phyloP scores from a whole-genome alignment of 2,797 vertebrate genomes.

The Tauraco hartlaubi region DNA sequence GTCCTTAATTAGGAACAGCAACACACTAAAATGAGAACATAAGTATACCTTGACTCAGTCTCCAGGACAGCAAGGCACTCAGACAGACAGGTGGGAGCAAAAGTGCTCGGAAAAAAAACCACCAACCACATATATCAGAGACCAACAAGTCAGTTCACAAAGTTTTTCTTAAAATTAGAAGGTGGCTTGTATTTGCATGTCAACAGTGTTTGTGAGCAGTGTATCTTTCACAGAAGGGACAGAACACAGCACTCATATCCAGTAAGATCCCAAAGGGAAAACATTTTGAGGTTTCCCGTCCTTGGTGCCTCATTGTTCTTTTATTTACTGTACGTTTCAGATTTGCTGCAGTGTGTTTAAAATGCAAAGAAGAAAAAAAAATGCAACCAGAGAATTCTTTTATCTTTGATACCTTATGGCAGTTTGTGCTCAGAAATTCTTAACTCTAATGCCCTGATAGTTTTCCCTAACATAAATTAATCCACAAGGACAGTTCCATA shows the following conservation, averaged over 20 bases:
- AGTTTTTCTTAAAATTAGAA: background rate
- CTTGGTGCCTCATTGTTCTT: background rate
- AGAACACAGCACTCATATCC: background rate
- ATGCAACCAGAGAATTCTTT: background rate
- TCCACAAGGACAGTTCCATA: background rate
- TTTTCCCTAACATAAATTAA: background rate
- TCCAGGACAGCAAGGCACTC: background rate
- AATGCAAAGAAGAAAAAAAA: background rate
- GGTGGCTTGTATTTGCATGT: background rate
- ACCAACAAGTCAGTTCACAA: background rate
- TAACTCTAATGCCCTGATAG: background rate
- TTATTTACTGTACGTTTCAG: background rate
- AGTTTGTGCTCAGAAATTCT: background rate
- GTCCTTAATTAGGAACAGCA: background rate
- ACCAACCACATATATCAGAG: background rate
- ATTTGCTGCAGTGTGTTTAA: background rate
- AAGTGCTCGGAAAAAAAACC: background rate
- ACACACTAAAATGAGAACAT: background rate
- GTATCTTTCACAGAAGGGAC: background rate
- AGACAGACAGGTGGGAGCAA: background rate
- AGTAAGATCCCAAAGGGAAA: background rate
- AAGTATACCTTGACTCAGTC: background rate
- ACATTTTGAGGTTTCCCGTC: background rate
- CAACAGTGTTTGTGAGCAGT: background rate
- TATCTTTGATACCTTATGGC: background rate